Conservation (phyloP, 2,888 invertebrate species). For the Podabrus alpinus region DNA sequence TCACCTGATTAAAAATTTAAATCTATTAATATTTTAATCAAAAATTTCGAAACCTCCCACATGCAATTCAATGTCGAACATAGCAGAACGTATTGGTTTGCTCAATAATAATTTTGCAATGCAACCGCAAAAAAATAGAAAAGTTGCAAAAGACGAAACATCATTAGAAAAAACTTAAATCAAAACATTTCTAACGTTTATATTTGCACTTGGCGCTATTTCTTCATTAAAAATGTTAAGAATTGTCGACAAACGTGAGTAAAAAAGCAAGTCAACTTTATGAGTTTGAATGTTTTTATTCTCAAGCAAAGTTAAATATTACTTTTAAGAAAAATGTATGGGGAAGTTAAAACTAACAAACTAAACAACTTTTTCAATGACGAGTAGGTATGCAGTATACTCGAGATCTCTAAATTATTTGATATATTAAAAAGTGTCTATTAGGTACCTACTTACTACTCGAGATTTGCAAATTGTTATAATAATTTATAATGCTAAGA, state of each 20-base stretch:
- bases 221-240: neutral
- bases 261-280: neutral
- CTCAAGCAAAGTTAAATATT: neutral
- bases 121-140: neutral
- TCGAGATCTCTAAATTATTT: neutral
- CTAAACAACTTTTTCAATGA: neutral
- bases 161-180: neutral
- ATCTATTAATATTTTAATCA: constrained; percentile 5
- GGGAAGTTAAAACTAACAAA: neutral
- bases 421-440: neutral
- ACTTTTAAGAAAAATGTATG: neutral
- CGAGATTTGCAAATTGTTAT: neutral
- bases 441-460: neutral
- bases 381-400: no score
- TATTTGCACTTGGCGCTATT: neutral
- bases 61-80: constrained; percentile 5
- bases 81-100: constrained; percentile 8
- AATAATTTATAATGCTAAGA: no score
- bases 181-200: neutral
- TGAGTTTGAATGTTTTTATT: neutral
- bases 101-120: neutral
- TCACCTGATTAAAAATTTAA: constrained; percentile 4
- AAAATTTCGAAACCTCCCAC: constrained; percentile 12
- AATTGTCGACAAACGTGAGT: neutral
- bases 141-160: neutral